Evolutionary conservation across 2,113 vertebrate genomes (phyloP), one percentile per base, ranked within the genome.

Genomic region (Bambusicola thoracicus): DNA sequence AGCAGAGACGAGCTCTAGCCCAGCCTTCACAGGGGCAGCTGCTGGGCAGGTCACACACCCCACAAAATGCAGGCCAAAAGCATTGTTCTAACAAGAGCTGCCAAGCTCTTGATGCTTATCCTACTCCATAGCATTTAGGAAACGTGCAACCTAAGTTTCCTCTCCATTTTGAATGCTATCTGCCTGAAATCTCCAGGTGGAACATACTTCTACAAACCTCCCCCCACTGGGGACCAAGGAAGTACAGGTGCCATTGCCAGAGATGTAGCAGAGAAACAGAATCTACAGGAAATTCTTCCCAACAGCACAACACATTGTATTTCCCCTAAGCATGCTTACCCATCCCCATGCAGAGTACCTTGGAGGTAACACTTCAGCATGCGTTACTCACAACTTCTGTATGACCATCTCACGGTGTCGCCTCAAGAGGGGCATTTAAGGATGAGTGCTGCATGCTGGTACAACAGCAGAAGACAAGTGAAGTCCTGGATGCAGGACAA

Each of bases 91-190:
- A 24, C 36, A 68, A 27, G 48, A 89, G 29, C 49, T 65, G 67
- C 48, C 63, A 85, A 61, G 53, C 32, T 80, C 53, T 27, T 2
- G 7, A 66, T 91, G 49, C 19, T 77, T n/a, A 38, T 56, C 8
- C 43, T 40, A 66, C 11, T 41, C 58, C n/a, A 2, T 1, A 3
- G 29, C 63, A 69, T 36, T 85, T 25, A 65, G 56, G 65, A 77
- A 63, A 41, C 0, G 2, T 2, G 49, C 4, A 1, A 18, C 38
- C n/a, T 11, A 17, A 44, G 21, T 53, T 73, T 73, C 58, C 27
- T 24, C 63, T 25, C 32, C 7, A 14, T 80, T 94, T 58, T 65
- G 11, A 93, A 8, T 32, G 74, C 63, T 15, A 61, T 12, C 21
- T 38, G 29, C 16, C 67, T 69, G 72, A 85, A 49, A 34, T 38